Percentiles rank a stretch among this genome's conserved stretches.
Evolutionary conservation across 2,113 vertebrate species (phyloP).

Genomic region (Crotalus helleri): DNA sequence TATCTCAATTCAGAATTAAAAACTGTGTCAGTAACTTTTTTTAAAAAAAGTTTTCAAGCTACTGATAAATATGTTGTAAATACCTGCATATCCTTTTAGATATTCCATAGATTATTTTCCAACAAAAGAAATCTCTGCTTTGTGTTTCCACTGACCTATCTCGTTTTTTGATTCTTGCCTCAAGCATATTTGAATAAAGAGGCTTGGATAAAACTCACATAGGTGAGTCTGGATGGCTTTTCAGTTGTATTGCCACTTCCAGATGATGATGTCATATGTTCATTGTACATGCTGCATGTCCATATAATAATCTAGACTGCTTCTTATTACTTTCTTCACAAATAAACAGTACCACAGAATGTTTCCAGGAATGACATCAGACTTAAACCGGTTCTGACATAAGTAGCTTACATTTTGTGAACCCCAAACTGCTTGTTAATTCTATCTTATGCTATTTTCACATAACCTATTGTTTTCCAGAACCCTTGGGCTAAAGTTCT

Average conservation of each 20-base stretch:
- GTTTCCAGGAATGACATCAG: neutral
- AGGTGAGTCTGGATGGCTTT: neutral
- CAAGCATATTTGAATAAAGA: neutral
- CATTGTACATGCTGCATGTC: neutral
- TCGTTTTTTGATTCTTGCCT: neutral
- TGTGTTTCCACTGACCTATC: neutral
- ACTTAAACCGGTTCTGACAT: neutral
- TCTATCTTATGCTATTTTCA: neutral
- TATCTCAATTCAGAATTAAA: neutral
- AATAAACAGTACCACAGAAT: neutral
- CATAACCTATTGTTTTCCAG: neutral
- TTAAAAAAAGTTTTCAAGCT: neutral
- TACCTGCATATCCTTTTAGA: neutral
- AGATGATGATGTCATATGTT: neutral
- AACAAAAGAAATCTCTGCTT: neutral
- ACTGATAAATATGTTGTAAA: neutral
- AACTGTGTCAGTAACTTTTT: neutral
- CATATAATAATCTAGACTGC: neutral
- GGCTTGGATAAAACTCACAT: neutral
- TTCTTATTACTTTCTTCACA: neutral
- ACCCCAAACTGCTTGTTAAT: neutral
- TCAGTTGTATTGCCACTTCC: neutral
- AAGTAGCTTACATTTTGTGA: neutral
- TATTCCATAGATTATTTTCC: neutral
- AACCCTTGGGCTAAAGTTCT: neutral